These are phyloP conservation scores for Platycheirus albimanus DNA, from an alignment of 2,888 invertebrate species.

Conservation along the genomic window DNA sequence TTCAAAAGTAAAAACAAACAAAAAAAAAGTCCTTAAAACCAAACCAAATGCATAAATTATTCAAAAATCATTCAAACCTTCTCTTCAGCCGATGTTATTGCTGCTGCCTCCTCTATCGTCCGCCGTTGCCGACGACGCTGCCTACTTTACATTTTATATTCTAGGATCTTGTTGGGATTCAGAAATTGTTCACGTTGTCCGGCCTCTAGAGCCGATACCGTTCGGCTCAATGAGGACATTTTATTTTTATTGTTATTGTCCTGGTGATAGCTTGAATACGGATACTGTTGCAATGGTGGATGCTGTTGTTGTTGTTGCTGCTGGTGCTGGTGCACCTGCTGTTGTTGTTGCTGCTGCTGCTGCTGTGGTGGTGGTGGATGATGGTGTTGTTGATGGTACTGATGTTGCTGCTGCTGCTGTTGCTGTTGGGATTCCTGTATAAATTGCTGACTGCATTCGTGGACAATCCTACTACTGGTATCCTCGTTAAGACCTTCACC, in stretches of 20 bases:
- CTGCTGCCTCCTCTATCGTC: neutral
- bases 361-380: slow-evolving; percentile 47
- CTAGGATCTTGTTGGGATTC: slow-evolving; percentile 82
- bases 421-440: slow-evolving; percentile 80
- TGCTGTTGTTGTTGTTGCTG: slow-evolving; percentile 64
- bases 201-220: slow-evolving; percentile 82
- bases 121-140: slow-evolving; percentile 78
- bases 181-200: slow-evolving; percentile 83
- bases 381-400: slow-evolving; percentile 56
- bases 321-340: slow-evolving; percentile 48
- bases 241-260: slow-evolving; percentile 77
- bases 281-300: slow-evolving; percentile 74
- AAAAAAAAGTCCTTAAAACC: slow-evolving; percentile 14
- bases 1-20: slow-evolving; percentile 18
- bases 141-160: slow-evolving; percentile 83
- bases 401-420: slow-evolving; percentile 76
- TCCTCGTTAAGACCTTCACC: slow-evolving; percentile 81
- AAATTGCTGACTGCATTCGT: slow-evolving; percentile 78
- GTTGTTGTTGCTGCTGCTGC: slow-evolving; percentile 39
- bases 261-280: slow-evolving; percentile 71
- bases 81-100: neutral
- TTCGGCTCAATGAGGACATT: slow-evolving; percentile 80
- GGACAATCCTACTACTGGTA: slow-evolving; percentile 80
- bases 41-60: slow-evolving; percentile 26
- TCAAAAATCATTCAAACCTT: slow-evolving; percentile 29